A percentile compares a stretch with the other conserved stretches of the same genome.
phyloP scores from a whole-genome alignment of 2,888 invertebrate species.

The Drosophila quinaria region DNA sequence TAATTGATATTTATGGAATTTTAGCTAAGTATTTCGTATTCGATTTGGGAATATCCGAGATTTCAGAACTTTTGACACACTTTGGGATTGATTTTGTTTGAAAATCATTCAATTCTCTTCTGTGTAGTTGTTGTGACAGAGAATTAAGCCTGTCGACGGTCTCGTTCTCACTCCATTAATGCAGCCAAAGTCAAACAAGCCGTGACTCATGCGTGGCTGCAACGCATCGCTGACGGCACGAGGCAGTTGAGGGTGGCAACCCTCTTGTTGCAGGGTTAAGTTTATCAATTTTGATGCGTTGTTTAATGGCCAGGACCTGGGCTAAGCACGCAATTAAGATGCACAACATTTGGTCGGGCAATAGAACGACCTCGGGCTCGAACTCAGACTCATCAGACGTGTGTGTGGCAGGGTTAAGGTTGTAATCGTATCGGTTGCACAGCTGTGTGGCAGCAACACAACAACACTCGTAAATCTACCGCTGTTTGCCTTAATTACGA shows the following conservation, averaged over 20 bases:
- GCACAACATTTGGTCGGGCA: constrained; percentile 56
- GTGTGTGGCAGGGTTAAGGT: constrained; percentile 12
- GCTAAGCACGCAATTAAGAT: constrained; percentile 72
- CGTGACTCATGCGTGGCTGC: constrained; percentile 56
- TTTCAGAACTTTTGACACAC: too few relatives aligned
- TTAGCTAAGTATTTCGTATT: too few relatives aligned
- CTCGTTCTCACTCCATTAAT: constrained; percentile 55
- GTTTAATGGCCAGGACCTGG: constrained; percentile 67
- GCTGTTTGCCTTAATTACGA: constrained; percentile 67
- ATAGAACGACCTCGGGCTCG: constrained; percentile 36
- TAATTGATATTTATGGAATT: too few relatives aligned
- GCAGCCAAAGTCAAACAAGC: constrained; percentile 51
- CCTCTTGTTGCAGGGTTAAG: constrained; percentile 28
- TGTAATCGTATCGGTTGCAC: constrained; percentile 9
- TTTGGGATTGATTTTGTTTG: too few relatives aligned
- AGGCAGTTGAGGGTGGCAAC: neutral
- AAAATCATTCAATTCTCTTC: too few relatives aligned
- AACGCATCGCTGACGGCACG: constrained; percentile 47
- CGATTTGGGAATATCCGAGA: too few relatives aligned
- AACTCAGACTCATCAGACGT: too few relatives aligned
- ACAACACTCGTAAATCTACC: constrained; percentile 51
- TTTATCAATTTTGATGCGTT: constrained; percentile 74
- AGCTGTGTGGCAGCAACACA: constrained; percentile 48
- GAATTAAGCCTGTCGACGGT: constrained; percentile 39
- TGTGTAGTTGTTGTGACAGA: neutral